phyloP scores from a whole-genome alignment of 2,888 invertebrate genomes.

The Ennomos quercinarius region DNA sequence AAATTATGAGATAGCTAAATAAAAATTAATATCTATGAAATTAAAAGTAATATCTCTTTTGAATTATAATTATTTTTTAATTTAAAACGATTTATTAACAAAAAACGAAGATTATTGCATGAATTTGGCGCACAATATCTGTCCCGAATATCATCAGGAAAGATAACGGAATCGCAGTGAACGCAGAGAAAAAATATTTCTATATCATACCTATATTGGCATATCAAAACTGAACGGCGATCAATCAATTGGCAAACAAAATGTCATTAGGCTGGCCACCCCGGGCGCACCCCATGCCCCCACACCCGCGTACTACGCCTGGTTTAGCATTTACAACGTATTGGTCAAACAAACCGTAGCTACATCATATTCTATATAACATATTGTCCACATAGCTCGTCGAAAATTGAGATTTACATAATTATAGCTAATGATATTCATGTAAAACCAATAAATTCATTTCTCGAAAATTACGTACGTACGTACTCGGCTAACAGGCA shows the following conservation, averaged over 20 bases:
- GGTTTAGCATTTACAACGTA: conserved; percentile 19
- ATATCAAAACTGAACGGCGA: conserved; percentile 42
- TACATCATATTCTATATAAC: conserved; percentile 11
- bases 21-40: no score
- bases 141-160: no score
- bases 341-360: conserved; percentile 16
- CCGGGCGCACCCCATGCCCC: conserved; percentile 34
- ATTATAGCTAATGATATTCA: conserved; percentile 12
- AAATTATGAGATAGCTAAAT: no score
- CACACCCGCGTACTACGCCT: conserved; percentile 25
- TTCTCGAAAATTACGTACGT: conserved; percentile 43
- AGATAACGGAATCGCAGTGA: not conserved
- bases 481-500: conserved; percentile 49
- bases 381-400: conserved; percentile 7
- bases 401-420: conserved; percentile 19
- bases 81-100: no score
- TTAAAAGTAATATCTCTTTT: no score
- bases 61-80: no score
- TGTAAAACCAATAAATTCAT: conserved; percentile 30
- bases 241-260: conserved; percentile 55
- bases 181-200: conserved; percentile 9
- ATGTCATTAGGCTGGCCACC: conserved; percentile 47
- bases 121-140: no score
- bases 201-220: conserved; percentile 33
- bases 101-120: no score